Evolutionary conservation across 2,797 vertebrate species (phyloP), one percentile per base, ranked within the genome.

Genomic region (Danio kyathit): DNA sequence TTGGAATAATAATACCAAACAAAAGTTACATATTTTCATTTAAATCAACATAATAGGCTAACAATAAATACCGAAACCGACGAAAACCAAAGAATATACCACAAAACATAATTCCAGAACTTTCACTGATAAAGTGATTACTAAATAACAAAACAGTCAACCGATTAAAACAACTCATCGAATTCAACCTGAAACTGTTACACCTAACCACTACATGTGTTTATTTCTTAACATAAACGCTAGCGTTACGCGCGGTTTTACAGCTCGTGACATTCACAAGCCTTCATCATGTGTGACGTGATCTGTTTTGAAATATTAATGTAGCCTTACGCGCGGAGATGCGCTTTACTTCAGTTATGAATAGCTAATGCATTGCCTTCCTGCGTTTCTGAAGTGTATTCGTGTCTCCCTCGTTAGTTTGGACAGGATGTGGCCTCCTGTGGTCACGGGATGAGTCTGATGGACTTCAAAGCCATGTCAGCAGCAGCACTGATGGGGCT

Each of bases 231-330:
- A 70, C 29, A 60, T 5, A 6, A 70, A 60, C 3, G 40, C 52
- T 14, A 9, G 4, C 38, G 1, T 29, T 60, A 11, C 13, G 44
- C 54, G 19, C 77, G 4, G 13, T 17, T 67, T 17, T 57, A 52
- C 29, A 16, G 5, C 40, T 63, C 56, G 56, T 71, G 69, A 46
- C 78, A 46, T 66, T 64, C 66, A 38, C 51, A 51, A 51, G 6
- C 51, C 61, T 49, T 60, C 59, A 54, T 77, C 61, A 40, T 46
- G 78, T 87, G 82, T 91, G 91, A 93, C 86, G 89, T 93, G 90
- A 92, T 92, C 84, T 81, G 86, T 46, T 3, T 44, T 94, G 86
- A 87, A 94, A 93, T 92, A 94, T 94, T 93, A 82, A 94, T 87
- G 83, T 79, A 81, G 63, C 83, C 82, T 88, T 87, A 87, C 86